Evolutionary conservation across 2,797 vertebrate species (phyloP), one percentile per base, ranked within the genome.

Genomic region (Lepus townsendii): DNA sequence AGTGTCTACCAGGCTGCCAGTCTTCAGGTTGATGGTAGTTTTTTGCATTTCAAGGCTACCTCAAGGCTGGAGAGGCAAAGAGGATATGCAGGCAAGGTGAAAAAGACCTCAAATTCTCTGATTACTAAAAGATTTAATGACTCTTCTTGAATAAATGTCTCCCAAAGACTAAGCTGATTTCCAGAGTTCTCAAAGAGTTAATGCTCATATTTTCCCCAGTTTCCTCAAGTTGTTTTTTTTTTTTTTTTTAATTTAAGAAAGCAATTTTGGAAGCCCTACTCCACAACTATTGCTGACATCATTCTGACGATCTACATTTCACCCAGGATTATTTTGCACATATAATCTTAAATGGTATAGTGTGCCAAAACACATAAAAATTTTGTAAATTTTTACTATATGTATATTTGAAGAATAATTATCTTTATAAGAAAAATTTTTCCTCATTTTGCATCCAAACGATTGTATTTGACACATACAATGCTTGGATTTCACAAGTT

Each of bases 61-160:
- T 80, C 19, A 62, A 16, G 72, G 24, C 16, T 68, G 10, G 3
- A 62, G 13, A 77, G 14, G 38, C 20, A 65, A 26, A 68, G 73
- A 77, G 3, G 16, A 35, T 7, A 82, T 0, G 42, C 22, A 13
- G 35, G 42, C 4, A 89, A 27, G 35, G 80, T 14, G 68, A 79
- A 83, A 79, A 83, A 85, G 52, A 12, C 20, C 8, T 71, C 9
- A 78, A 71, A 62, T 0, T 19, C 84, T 24, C 11, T 8, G 13
- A 9, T 76, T 91, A 14, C 62, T 42, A n/a, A 6, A 88, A 65
- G 7, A 71, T 38, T 77, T 38, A 66, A 22, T 24, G n/a, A 66
- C 38, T 80, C 93, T 79, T 91, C 13, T 60, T 83, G 10, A 77
- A 32, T 93, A 86, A 66, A 66, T 68, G 42, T 47, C 42, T 47